Evolutionary conservation across 2,113 vertebrate species (phyloP), one percentile per base, ranked within the genome.

Genomic region (Podarcis cretensis): DNA sequence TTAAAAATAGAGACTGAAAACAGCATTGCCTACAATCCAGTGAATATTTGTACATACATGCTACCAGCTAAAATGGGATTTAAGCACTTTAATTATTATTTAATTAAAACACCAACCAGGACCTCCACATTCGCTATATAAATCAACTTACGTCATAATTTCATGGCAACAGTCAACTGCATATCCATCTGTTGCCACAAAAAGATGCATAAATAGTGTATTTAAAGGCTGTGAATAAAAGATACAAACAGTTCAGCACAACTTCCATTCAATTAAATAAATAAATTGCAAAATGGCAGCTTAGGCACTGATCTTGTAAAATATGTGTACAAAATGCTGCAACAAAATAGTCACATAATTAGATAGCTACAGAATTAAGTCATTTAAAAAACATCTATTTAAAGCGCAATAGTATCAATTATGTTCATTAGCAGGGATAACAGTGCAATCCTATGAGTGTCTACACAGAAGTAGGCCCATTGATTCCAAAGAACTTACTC

Each of bases 141-240:
- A 0, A 1, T 30, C 32, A 87, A 95, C 96, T 97, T 95, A 98
- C 99, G 97, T 97, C 76, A 98, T 76, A 57, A 98, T 97, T 96
- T 99, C 98, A 87, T 96, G 97, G 40, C 92, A 93, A 90, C 97
- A 96, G 23, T 93, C 95, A 12, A 88, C 10, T 1, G 95, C 90
- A n/a, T 96, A 97, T 69, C 94, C 92, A 0, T 96, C 87, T 92
- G 97, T 95, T 0, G 98, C 96, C 96, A 99, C 98, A 75, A 98
- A 98, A 32, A 99, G 97, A 92, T 98, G 98, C 94, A 99, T 68
- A 92, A 99, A 99, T 68, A 99, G 94, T 0, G 98, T 98, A 93
- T 99, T 99, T 93, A 98, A 85, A 32, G 99, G 97, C 99, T 99
- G 93, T 63, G 27, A 84, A 75, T 73, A 0, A 12, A 94, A 57